Conservation (phyloP, 2,888 invertebrate species). For the Mythimna lalbum region DNA sequence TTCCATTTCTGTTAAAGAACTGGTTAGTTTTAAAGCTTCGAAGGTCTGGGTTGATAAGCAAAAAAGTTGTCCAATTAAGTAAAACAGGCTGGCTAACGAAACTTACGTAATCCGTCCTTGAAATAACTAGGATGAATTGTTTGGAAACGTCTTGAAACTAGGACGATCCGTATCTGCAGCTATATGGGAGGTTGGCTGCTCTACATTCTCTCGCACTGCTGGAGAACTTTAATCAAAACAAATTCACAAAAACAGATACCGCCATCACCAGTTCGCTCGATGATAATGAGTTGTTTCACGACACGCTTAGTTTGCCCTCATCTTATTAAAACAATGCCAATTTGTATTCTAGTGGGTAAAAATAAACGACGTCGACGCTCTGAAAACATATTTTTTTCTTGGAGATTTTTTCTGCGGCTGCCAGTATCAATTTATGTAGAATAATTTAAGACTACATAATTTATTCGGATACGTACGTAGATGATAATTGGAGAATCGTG, state of each 20-base stretch:
- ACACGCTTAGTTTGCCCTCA: constrained; percentile 66
- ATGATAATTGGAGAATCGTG: constrained; percentile 36
- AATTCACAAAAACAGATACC: constrained; percentile 65
- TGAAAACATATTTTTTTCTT: constrained; percentile 66
- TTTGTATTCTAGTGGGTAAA: constrained; percentile 70
- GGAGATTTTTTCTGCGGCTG: constrained; percentile 55
- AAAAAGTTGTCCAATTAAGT: constrained; percentile 66
- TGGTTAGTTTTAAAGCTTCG: constrained; percentile 60
- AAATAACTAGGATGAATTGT: constrained; percentile 50
- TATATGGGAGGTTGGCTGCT: constrained; percentile 33
- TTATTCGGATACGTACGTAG: constrained; percentile 18
- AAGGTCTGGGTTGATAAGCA: constrained; percentile 47
- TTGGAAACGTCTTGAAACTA: constrained; percentile 39
- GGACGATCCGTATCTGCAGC: constrained; percentile 32
- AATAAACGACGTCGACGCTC: constrained; percentile 64
- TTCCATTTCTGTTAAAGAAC: constrained; percentile 57
- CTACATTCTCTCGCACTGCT: constrained; percentile 47
- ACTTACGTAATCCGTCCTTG: constrained; percentile 58
- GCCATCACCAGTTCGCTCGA: constrained; percentile 53
- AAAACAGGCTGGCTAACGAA: constrained; percentile 52
- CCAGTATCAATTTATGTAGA: constrained; percentile 53
- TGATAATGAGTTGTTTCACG: constrained; percentile 68
- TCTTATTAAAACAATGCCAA: constrained; percentile 70
- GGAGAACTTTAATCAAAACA: constrained; percentile 66
- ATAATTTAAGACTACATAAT: constrained; percentile 47